Conservation (phyloP, 2,888 invertebrate species). For the Diaperis boleti region DNA sequence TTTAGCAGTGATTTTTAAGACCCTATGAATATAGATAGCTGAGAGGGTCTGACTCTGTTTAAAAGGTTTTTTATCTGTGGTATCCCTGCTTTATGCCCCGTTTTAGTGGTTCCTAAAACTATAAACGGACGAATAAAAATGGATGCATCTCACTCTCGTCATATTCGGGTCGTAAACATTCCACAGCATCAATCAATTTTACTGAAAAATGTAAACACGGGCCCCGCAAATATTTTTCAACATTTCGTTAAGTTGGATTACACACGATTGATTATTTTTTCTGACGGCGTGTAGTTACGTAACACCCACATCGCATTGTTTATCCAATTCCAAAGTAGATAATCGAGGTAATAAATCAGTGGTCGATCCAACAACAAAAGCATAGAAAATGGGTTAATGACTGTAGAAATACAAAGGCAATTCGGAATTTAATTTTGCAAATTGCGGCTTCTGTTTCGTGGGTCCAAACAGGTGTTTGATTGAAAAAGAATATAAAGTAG, state of each 20-base stretch:
- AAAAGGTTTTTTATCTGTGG: neutral
- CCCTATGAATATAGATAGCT: neutral
- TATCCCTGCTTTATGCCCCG: neutral
- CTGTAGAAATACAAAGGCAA: neutral
- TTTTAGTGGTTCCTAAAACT: neutral
- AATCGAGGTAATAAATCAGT: slow-evolving; percentile 1
- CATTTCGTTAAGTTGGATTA: too few species aligned
- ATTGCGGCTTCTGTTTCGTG: neutral
- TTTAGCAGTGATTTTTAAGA: neutral
- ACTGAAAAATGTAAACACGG: too few species aligned
- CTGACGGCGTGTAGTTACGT: neutral
- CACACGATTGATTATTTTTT: too few species aligned
- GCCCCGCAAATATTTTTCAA: too few species aligned
- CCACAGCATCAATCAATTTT: too few species aligned
- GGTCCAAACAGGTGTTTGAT: neutral
- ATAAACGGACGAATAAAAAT: neutral
- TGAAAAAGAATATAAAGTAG: neutral
- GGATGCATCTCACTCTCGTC: neutral
- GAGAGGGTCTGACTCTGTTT: neutral
- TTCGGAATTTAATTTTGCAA: too few species aligned
- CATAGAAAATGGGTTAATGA: neutral
- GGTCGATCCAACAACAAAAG: neutral
- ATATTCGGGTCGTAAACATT: neutral
- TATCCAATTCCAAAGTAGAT: neutral
- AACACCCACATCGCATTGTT: neutral